A percentile compares a stretch with the other conserved stretches of the same genome.
These are phyloP conservation scores for Apamea anceps DNA, from an alignment of 2,888 invertebrate species.

Conservation along the genomic window DNA sequence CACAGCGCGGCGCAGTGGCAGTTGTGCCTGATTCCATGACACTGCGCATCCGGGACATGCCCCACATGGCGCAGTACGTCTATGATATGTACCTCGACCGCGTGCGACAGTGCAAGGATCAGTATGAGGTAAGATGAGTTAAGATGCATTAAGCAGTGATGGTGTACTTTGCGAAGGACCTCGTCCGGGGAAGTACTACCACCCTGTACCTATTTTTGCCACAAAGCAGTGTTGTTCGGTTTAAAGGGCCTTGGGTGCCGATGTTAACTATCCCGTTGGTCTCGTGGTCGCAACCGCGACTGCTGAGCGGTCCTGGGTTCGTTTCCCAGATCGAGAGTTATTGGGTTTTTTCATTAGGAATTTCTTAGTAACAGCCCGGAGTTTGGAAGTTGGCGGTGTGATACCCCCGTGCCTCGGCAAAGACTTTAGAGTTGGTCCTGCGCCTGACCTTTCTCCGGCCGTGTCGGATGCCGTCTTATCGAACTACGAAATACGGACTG, in stretches of 20 bases:
- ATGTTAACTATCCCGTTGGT: not conserved
- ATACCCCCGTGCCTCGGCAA: not conserved
- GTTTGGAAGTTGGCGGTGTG: not conserved
- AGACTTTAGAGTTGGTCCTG: not conserved
- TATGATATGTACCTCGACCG: constrained; percentile 97
- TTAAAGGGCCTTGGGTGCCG: no score
- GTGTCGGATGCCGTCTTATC: not conserved
- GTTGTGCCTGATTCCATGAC: constrained; percentile 84
- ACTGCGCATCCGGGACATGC: constrained; percentile 95
- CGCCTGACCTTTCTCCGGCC: not conserved
- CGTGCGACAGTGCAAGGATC: constrained; percentile 88
- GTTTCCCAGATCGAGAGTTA: not conserved
- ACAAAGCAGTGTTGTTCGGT: not conserved
- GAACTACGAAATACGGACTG: not conserved
- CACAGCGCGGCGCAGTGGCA: constrained; percentile 89
- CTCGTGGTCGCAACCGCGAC: not conserved
- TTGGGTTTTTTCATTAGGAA: not conserved
- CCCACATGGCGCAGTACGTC: constrained; percentile 98
- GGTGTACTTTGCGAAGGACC: not conserved
- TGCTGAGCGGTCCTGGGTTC: not conserved
- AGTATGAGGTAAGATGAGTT: constrained; percentile 64
- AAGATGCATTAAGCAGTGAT: not conserved
- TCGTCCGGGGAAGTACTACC: not conserved
- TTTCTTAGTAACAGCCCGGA: not conserved
- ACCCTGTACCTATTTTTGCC: not conserved